These are phyloP conservation scores for Matsumurasca onukii DNA, from an alignment of 1,140 invertebrate genomes.

Conservation along the genomic window DNA sequence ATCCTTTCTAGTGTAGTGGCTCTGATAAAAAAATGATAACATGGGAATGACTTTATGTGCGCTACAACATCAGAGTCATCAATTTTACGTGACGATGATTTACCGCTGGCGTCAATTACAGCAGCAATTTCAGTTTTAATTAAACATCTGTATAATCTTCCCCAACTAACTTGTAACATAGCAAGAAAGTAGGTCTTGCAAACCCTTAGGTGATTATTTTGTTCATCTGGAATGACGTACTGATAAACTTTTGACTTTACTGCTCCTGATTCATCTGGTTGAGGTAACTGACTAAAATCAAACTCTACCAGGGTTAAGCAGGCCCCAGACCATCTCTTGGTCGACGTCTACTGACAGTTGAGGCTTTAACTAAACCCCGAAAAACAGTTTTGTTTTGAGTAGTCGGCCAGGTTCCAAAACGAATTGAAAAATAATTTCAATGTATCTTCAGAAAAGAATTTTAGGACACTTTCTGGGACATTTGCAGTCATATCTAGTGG, in stretches of 20 bases:
- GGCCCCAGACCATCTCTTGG: background rate
- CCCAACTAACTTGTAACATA: slow-evolving; percentile 26
- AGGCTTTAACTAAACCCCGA: background rate
- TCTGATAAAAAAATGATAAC: slow-evolving; percentile 24
- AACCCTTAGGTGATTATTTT: slow-evolving; percentile 15
- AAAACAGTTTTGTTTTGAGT: slow-evolving; percentile 24
- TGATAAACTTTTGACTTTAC: slow-evolving; percentile 8
- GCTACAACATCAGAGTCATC: slow-evolving; percentile 6
- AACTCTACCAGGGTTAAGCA: no score
- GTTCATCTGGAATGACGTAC: slow-evolving; percentile 3
- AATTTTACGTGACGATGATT: slow-evolving; percentile 12
- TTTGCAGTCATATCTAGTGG: slow-evolving; percentile 14
- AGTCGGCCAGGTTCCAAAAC: slow-evolving; percentile 27
- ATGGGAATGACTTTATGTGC: slow-evolving; percentile 28
- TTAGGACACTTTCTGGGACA: slow-evolving; percentile 21
- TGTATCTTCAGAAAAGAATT: slow-evolving; percentile 16
- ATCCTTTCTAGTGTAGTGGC: slow-evolving; percentile 46
- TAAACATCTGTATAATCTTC: slow-evolving; percentile 23
- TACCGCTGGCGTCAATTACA: slow-evolving; percentile 5
- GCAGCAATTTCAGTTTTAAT: slow-evolving; percentile 25
- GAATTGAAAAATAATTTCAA: slow-evolving; percentile 28
- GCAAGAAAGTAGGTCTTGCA: slow-evolving; percentile 28
- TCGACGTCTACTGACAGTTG: slow-evolving; percentile 8
- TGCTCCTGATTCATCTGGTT: no score
- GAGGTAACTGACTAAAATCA: no score